Evolutionary conservation across 2,797 vertebrate species (phyloP), one percentile per base, ranked within the genome.

Genomic region (Ctenosaura bakeri): DNA sequence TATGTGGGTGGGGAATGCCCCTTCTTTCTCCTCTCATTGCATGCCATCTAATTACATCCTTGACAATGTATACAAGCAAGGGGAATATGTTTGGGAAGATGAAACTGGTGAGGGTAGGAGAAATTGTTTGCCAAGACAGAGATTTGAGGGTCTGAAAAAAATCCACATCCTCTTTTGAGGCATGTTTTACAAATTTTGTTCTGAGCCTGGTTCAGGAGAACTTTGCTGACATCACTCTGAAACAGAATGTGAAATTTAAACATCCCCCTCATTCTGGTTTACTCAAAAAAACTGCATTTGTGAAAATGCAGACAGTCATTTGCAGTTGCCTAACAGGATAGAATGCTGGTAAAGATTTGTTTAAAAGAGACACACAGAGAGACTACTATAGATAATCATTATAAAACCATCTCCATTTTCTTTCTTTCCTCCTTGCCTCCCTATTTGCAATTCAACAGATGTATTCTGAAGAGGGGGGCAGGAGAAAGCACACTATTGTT

Each of bases 401-500:
- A 90, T 14, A 86, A 86, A 85, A 87, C 74, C 71, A 77, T 35
- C 16, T 73, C n/a, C 42, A 38, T 52, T n/a, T 32, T 54, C 66
- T 56, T 9, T 16, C 32, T 24, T 62, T 77, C 32, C 12, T 1
- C 87, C 50, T 16, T 81, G 84, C 88, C 0, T 82, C 69, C 7
- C 71, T 85, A 26, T 22, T 86, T 87, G 14, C 54, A 83, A 92
- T 46, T 86, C 78, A 90, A 93, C 88, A 77, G 38, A 87, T 76
- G 14, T 73, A 26, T 88, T 77, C 88, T 46, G 91, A 71, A 93
- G 91, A 93, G 91, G 42, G 46, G 52, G 42, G 26, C 54, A 32
- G 1, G 94, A 93, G 74, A 80, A 80, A 90, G 83, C 92, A 64
- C 64, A 81, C 54, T 78, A 92, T 54, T 89, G 26, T 46, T 93